Percentiles rank a stretch among this genome's conserved stretches.
Evolutionary conservation across 2,797 vertebrate genomes (phyloP).

Genomic region (Acanthurus tractus): DNA sequence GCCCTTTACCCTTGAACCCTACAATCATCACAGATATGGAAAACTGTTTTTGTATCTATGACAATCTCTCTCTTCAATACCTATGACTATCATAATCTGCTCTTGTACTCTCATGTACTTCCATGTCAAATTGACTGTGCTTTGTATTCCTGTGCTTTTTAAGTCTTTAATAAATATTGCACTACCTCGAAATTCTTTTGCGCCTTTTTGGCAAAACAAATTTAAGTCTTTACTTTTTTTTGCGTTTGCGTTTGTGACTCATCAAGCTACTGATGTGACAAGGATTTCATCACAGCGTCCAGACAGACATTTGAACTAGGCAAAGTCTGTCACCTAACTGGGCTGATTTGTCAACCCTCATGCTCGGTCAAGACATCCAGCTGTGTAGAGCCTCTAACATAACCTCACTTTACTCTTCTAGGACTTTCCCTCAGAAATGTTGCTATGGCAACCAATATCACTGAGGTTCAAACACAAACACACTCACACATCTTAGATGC

Average conservation of each 20-base stretch:
- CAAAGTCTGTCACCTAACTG: constrained; percentile 63
- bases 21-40: too few relatives aligned
- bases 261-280: constrained; percentile 36
- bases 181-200: neutral
- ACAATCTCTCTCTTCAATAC: too few relatives aligned
- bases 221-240: neutral
- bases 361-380: constrained; percentile 73
- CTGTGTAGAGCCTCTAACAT: constrained; percentile 74
- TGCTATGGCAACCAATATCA: constrained; percentile 76
- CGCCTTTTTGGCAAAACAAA: neutral
- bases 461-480: constrained; percentile 80
- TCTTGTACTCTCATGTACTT: neutral
- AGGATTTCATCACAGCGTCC: constrained; percentile 58
- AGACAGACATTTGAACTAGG: constrained; percentile 72
- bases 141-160: neutral
- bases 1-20: neutral
- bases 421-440: constrained; percentile 73
- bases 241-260: constrained; percentile 36
- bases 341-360: constrained; percentile 58
- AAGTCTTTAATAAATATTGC: neutral
- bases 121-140: neutral
- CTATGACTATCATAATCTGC: neutral
- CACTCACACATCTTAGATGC: constrained; percentile 64
- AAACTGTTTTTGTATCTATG: too few relatives aligned
- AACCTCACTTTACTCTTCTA: constrained; percentile 64